Evolutionary conservation across 2,113 vertebrate species (phyloP).

Genomic region (Strix aluco): DNA sequence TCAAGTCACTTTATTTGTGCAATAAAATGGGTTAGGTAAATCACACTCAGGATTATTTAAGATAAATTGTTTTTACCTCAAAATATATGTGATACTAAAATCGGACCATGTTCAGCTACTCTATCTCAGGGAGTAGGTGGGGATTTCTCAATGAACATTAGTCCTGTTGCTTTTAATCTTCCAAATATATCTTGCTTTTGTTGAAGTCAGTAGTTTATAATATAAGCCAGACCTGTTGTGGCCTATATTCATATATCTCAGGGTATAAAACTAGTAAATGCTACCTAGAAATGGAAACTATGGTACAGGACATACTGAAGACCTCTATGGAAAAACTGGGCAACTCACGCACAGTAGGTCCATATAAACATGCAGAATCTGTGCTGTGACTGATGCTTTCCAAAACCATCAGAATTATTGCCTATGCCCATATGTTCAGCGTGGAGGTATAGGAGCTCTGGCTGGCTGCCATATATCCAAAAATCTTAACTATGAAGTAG

Average conservation of each 20-base stretch:
- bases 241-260: background rate
- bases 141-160: background rate
- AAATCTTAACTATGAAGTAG: background rate
- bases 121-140: background rate
- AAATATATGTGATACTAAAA: background rate
- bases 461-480: background rate
- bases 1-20: rapidly evolving
- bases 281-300: background rate
- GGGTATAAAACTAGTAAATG: background rate
- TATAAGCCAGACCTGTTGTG: background rate
- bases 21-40: background rate
- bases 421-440: background rate
- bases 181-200: background rate
- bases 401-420: background rate
- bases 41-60: background rate
- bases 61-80: background rate
- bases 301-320: background rate
- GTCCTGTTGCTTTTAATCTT: background rate
- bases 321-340: background rate
- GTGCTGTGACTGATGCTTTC: background rate
- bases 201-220: background rate
- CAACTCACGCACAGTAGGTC: background rate
- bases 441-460: background rate
- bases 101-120: background rate
- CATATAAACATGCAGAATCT: background rate